A percentile compares a stretch with the other conserved stretches of the same genome.
phyloP scores from a whole-genome alignment of 2,888 invertebrate genomes.

The Cephus runcator region DNA sequence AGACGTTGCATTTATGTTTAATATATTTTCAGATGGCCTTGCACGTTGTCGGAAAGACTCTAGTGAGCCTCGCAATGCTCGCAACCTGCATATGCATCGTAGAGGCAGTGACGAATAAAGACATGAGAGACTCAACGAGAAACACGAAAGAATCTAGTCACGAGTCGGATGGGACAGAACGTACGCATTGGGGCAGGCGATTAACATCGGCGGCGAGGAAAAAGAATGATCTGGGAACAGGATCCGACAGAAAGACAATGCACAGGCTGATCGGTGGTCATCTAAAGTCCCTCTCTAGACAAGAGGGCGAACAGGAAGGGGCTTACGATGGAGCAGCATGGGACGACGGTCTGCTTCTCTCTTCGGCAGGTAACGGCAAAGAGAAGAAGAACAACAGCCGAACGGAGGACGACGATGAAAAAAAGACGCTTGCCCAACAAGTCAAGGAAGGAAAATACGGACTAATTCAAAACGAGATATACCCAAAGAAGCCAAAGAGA shows the following conservation, averaged over 20 bases:
- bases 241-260: conserved; percentile 70
- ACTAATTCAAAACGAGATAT: conserved; percentile 86
- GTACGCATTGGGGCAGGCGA: neutral
- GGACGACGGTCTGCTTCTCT: conserved; percentile 73
- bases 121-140: conserved; percentile 19
- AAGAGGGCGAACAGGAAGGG: conserved; percentile 69
- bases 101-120: conserved; percentile 19
- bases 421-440: conserved; percentile 88
- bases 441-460: conserved; percentile 92
- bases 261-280: conserved; percentile 79
- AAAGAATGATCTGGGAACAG: conserved; percentile 47
- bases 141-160: conserved; percentile 39
- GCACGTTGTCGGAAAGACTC: conserved; percentile 22
- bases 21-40: conserved; percentile 37
- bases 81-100: conserved; percentile 28
- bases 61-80: conserved; percentile 31
- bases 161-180: neutral
- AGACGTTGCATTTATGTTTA: neutral
- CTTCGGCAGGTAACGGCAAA: conserved; percentile 78
- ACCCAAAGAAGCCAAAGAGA: conserved; percentile 75
- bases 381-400: conserved; percentile 62
- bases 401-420: conserved; percentile 75
- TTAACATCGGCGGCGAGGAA: conserved; percentile 31
- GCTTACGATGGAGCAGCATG: conserved; percentile 49
- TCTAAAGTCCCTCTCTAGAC: conserved; percentile 61